Evolutionary conservation across 2,888 invertebrate genomes (phyloP).

Genomic region (Lydus trimaculatus): DNA sequence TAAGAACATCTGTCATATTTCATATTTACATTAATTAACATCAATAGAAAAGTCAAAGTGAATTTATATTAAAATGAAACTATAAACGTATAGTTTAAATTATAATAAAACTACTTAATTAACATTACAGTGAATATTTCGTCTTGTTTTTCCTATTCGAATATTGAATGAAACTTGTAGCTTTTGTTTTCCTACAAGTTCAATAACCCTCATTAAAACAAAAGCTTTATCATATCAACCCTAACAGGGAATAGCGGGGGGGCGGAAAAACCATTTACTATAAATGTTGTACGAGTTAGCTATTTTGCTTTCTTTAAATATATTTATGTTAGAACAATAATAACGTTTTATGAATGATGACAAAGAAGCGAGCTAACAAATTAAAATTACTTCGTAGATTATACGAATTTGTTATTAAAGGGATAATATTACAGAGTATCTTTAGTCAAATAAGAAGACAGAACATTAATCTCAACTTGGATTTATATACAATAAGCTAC

Average conservation of each 20-base stretch:
- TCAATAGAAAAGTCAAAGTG: not conserved
- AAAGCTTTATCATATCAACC: slow-evolving; percentile 17
- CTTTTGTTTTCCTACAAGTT: not conserved
- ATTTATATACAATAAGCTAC: not conserved
- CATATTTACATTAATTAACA: slow-evolving; percentile 27
- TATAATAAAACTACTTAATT: not conserved
- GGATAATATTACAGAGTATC: not conserved
- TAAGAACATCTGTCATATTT: slow-evolving; percentile 26
- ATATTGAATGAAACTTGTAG: not conserved
- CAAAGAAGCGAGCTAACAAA: not conserved
- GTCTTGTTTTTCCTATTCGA: not conserved
- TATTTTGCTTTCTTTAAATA: slow-evolving; percentile 23
- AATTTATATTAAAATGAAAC: not conserved
- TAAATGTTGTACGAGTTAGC: slow-evolving; percentile 28
- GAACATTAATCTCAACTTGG: not conserved
- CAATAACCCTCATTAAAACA: not conserved
- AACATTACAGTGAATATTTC: not conserved
- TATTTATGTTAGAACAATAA: not conserved
- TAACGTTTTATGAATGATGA: not conserved
- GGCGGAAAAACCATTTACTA: slow-evolving; percentile 30
- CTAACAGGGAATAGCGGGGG: slow-evolving; percentile 14
- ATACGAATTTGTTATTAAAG: not conserved
- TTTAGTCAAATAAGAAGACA: not conserved
- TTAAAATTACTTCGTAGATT: not conserved
- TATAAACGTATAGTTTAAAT: slow-evolving; percentile 1